A percentile compares a stretch with the other conserved stretches of the same genome.
Evolutionary conservation across 2,113 vertebrate genomes (phyloP).

Genomic region (Rhinoptilus africanus): DNA sequence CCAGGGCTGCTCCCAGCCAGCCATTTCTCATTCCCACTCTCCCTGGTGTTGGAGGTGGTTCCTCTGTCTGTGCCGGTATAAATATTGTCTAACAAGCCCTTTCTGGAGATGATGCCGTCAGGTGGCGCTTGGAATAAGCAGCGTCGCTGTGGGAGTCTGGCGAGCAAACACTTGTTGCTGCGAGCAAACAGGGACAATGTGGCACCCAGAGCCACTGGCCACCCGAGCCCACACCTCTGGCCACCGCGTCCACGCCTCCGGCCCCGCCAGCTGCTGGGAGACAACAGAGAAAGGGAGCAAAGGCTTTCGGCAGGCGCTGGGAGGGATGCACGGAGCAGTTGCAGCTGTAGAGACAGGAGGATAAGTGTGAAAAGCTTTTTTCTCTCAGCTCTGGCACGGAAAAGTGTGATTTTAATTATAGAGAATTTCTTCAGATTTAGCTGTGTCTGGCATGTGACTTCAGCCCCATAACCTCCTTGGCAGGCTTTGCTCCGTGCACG

Average conservation of each 20-base stretch:
- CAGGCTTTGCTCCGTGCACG: neutral
- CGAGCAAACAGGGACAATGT: neutral
- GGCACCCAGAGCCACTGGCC: neutral
- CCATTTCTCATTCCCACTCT: neutral
- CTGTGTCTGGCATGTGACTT: neutral
- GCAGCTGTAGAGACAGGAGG: neutral
- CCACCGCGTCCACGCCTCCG: fast-evolving
- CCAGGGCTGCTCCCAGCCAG: neutral
- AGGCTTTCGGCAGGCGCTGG: neutral
- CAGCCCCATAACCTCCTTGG: neutral
- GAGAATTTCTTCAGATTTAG: neutral
- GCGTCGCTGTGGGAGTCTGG: neutral
- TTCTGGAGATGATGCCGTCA: neutral
- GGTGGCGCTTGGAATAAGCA: conserved; percentile 40
- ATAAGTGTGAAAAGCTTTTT: neutral
- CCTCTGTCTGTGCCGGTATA: neutral
- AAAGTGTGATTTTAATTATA: neutral
- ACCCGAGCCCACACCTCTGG: no score
- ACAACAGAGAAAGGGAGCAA: neutral
- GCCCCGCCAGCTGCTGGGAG: fast-evolving
- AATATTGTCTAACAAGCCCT: neutral
- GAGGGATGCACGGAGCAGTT: neutral
- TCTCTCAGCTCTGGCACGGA: neutral
- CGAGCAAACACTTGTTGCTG: neutral
- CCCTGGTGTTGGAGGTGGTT: neutral